Evolutionary conservation across 1,140 invertebrate species (phyloP), one percentile per base, ranked within the genome.

Genomic region (Atopsyche davidsoni): DNA sequence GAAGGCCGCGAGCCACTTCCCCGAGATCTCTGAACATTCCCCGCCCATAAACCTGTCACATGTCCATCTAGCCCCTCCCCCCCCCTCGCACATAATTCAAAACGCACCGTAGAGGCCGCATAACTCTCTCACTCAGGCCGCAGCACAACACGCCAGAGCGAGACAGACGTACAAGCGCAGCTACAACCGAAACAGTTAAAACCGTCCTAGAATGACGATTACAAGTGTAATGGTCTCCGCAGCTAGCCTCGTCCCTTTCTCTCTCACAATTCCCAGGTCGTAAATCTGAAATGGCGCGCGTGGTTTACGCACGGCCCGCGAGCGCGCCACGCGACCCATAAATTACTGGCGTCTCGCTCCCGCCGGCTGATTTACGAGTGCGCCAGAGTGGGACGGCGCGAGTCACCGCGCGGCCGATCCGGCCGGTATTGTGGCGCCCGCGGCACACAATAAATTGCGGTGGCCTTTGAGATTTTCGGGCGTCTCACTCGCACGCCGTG

Each of bases 271-370:
- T 74, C 72, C 72, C 72, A 74, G 72, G 66, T 74, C 70, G 70
- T 74, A 74, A 74, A 74, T 74, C 68, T 62, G 72, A 74, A 74
- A 74, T 72, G 70, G 72, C 70, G 72, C 70, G 71, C 71, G 70
- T 72, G 70, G 69, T 66, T 69, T 70, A 69, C 67, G 70, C 66
- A 70, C 66, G 65, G 63, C 65, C 64, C 67, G 61, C 64, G 63
- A 61, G 56, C 54, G 64, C 64, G 57, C 55, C 68, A 52, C 62
- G 62, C 62, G 68, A 64, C 63, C 59, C 65, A 67, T 68, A 68
- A 71, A 70, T 59, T 72, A 71, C 67, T 65, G 64, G 67, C 67
- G 65, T 74, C 72, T 72, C 72, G 69, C 67, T 74, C 70, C 71
- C 67, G 68, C 69, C 67, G 60, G 63, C 59, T 65, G 62, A 66